Conservation (phyloP, 2,113 vertebrate genomes). For the Mormyrus lacerda region DNA sequence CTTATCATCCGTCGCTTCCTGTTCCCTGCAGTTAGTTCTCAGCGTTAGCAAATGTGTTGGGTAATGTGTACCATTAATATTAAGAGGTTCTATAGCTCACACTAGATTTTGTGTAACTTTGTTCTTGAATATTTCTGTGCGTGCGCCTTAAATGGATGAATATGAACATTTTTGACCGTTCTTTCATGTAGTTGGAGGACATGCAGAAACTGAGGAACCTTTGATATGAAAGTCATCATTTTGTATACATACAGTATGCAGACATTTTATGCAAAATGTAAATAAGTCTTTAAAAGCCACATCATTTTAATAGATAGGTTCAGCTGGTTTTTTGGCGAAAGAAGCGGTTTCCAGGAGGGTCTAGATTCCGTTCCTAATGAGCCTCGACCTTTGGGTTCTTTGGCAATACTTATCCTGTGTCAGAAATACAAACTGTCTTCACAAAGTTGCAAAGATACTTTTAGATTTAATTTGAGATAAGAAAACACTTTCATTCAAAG, state of each 20-base stretch:
- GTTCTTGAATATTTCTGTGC: background rate
- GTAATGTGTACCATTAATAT: background rate
- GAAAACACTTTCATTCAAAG: background rate
- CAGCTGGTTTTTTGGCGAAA: background rate
- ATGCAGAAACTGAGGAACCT: background rate
- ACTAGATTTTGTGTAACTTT: background rate
- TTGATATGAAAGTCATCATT: background rate
- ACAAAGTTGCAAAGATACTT: background rate
- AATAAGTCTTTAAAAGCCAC: background rate
- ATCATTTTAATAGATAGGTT: background rate
- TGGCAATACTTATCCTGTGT: background rate
- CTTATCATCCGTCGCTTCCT: background rate
- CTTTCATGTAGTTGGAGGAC: background rate
- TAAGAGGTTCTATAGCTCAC: background rate
- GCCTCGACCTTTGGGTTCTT: background rate
- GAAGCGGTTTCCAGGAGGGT: background rate
- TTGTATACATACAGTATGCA: background rate
- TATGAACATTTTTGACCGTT: background rate
- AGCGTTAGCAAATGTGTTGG: background rate
- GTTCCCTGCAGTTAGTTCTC: background rate
- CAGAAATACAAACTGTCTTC: background rate
- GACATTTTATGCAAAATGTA: background rate
- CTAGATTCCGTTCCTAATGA: background rate
- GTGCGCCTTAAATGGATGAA: background rate
- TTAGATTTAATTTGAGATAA: background rate